A percentile compares a stretch with the other conserved stretches of the same genome.
Evolutionary conservation across 2,797 vertebrate species (phyloP).

Genomic region (Oreochromis mossambicus): DNA sequence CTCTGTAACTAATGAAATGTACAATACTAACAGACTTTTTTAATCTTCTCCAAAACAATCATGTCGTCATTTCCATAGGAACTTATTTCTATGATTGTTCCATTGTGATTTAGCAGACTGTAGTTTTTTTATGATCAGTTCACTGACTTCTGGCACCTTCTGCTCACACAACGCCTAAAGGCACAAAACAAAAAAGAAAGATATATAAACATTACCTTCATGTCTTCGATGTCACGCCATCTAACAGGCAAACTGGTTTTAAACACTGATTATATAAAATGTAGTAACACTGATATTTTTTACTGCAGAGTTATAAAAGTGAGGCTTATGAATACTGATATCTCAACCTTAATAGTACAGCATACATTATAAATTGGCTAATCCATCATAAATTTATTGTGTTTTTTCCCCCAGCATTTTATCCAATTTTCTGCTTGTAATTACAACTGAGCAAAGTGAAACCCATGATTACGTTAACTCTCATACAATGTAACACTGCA

Average conservation of each 20-base stretch:
- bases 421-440: background rate
- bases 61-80: no score
- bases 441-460: background rate
- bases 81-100: no score
- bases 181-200: background rate
- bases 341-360: background rate
- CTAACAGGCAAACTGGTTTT: background rate
- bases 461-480: background rate
- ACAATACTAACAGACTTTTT: no score
- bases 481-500: background rate
- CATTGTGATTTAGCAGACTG: no score
- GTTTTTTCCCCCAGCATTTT: background rate
- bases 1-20: no score
- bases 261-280: no score
- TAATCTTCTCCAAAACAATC: no score
- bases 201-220: background rate
- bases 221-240: background rate
- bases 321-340: background rate
- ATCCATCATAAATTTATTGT: background rate
- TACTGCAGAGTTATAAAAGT: background rate
- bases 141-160: no score
- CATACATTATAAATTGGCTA: background rate
- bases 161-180: no score
- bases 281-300: background rate
- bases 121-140: no score